Evolutionary conservation across 2,113 vertebrate genomes (phyloP).

Genomic region (Ageneiosus marmoratus): DNA sequence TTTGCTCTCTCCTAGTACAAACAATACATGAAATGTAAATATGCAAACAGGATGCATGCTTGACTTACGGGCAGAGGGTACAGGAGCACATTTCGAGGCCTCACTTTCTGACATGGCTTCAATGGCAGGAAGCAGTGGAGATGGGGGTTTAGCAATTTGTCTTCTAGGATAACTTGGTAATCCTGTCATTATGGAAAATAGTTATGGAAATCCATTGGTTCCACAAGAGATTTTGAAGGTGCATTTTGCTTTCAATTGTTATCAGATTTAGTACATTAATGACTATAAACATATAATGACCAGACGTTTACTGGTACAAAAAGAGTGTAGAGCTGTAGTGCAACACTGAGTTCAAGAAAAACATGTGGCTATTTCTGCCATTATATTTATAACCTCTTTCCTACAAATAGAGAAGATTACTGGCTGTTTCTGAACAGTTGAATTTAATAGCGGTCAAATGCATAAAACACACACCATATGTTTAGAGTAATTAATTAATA

Average conservation of each 20-base stretch:
- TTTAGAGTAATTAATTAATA: no score
- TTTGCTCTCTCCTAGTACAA: background rate
- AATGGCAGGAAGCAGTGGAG: conserved; percentile 15
- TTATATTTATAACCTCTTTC: background rate
- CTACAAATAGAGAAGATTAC: background rate
- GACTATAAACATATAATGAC: background rate
- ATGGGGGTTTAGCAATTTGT: conserved; percentile 50
- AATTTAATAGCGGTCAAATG: no score
- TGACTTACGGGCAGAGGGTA: conserved; percentile 38
- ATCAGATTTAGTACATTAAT: background rate
- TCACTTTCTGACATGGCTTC: conserved; percentile 64
- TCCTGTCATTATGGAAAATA: conserved; percentile 30
- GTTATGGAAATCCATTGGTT: background rate
- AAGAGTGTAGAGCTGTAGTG: background rate
- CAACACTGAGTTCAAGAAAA: background rate
- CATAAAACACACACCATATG: no score
- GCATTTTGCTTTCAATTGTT: background rate
- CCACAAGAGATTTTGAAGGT: background rate
- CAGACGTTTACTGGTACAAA: background rate
- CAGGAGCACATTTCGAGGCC: conserved; percentile 47
- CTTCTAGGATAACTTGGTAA: conserved; percentile 47
- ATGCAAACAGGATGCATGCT: background rate
- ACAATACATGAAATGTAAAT: background rate
- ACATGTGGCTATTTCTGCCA: background rate
- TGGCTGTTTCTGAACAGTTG: background rate